Evolutionary conservation across 2,888 invertebrate genomes (phyloP), one percentile per base, ranked within the genome.

Genomic region (Hydroisotoma schaefferi): DNA sequence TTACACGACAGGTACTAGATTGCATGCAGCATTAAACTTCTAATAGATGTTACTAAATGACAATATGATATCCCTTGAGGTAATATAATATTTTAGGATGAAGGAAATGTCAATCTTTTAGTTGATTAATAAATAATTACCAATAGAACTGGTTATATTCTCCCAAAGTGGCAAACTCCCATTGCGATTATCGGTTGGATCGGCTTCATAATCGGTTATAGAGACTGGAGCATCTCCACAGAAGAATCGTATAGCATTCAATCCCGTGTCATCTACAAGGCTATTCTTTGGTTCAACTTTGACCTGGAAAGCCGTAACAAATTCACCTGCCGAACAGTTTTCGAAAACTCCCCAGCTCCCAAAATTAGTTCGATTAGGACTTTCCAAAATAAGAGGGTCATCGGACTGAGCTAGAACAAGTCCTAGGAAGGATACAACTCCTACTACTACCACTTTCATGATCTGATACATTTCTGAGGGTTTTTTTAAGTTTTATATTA

Each of bases 231-330:
- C 43, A n/a, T 40, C 23, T n/a, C 63, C 63, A 26, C 63, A 63
- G 44, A 57, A 63, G 23, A 63, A 60, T n/a, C 63, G 56, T 20
- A 63, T 49, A n/a, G 54, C 63, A 47, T 59, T 63, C 27, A 63
- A 22, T 10, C 26, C 51, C 12, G 56, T 59, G 25, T 63, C 59
- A 27, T 63, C 63, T 23, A 54, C 18, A 6, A 49, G 5, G 37
- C 59, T 60, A 15, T 56, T 38, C 28, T 56, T 56, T 43, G 44
- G 47, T n/a, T 63, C 59, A 6, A 55, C 48, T 20, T 26, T 53
- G 18, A 63, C 12, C 47, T 63, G 63, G 28, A 63, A 63, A 6
- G 40, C 59, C 4, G 51, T 56, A n/a, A 57, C 60, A 12, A 54
- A 44, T 22, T 25, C n/a, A 8, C 57, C 57, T n/a, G 20, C 10